Conservation (phyloP, 2,797 vertebrate genomes). For the Microctenopoma lineatum region DNA sequence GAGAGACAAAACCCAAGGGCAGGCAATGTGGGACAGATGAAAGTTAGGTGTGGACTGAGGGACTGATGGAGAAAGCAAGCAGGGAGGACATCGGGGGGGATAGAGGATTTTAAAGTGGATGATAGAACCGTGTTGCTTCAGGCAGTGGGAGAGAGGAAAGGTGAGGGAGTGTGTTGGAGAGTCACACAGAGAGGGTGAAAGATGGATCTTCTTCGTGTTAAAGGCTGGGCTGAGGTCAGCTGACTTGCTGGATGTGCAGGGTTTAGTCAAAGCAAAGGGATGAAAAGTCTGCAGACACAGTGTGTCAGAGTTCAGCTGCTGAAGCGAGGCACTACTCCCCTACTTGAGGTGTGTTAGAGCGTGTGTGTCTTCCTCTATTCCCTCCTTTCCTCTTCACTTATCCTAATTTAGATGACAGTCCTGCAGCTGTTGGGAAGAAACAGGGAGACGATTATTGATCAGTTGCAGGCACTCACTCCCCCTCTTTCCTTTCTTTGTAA, state of each 20-base stretch:
- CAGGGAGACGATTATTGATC: slow-evolving; percentile 33
- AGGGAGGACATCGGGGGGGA: slow-evolving; percentile 33
- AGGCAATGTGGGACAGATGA: slow-evolving; percentile 1
- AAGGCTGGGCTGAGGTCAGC: slow-evolving; percentile 55
- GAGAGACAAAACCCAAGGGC: slow-evolving; percentile 25
- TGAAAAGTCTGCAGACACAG: slow-evolving; percentile 61
- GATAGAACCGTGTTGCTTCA: slow-evolving; percentile 42
- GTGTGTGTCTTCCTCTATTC: slow-evolving; percentile 1
- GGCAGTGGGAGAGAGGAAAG: slow-evolving; percentile 39
- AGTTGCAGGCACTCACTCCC: slow-evolving; percentile 10
- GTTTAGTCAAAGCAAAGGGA: slow-evolving; percentile 44
- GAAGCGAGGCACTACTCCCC: slow-evolving; percentile 59
- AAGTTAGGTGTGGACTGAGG: not conserved
- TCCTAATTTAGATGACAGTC: slow-evolving; percentile 42
- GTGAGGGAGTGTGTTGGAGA: slow-evolving; percentile 31
- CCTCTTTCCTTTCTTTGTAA: slow-evolving; percentile 15
- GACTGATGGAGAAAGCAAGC: slow-evolving; percentile 28
- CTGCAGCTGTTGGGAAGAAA: slow-evolving; percentile 32
- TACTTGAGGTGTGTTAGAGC: slow-evolving; percentile 51
- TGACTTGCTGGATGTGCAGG: slow-evolving; percentile 28
- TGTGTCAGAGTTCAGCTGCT: slow-evolving; percentile 61
- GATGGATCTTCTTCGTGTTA: slow-evolving; percentile 58
- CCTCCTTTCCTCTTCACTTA: slow-evolving; percentile 13
- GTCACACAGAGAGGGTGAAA: slow-evolving; percentile 22
- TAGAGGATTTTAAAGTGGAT: slow-evolving; percentile 34